Percentiles rank a stretch among this genome's conserved stretches.
These are phyloP conservation scores for Heliocidaris erythrogramma DNA, from an alignment of 35 echinoderm and acorn worm genomes.

Conservation along the genomic window DNA sequence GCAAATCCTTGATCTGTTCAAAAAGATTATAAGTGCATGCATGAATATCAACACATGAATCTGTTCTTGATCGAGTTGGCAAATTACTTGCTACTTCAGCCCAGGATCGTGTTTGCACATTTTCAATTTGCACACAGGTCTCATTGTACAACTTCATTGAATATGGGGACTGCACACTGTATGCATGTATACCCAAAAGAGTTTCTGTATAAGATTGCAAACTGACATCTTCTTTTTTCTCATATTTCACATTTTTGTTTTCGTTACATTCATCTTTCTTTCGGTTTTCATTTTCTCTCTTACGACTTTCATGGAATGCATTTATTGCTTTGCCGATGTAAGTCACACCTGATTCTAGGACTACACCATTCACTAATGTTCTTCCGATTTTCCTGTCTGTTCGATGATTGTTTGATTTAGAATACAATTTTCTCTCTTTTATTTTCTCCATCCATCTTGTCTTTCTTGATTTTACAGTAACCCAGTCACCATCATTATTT, in stretches of 20 bases:
- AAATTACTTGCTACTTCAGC: too few relatives aligned
- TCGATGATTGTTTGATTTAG: neutral
- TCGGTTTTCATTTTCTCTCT: neutral
- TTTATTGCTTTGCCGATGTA: neutral
- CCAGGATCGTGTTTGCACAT: too few relatives aligned
- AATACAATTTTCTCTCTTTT: neutral
- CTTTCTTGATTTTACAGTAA: too few relatives aligned
- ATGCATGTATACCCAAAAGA: neutral
- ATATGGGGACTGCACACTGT: neutral
- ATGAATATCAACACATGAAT: too few relatives aligned
- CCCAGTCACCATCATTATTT: too few relatives aligned
- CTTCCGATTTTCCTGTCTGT: neutral
- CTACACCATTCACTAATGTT: neutral
- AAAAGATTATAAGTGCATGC: too few relatives aligned
- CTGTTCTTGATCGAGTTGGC: too few relatives aligned
- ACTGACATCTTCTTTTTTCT: conserved; percentile 30
- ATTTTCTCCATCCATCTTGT: too few relatives aligned
- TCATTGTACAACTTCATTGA: too few relatives aligned
- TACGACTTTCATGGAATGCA: neutral
- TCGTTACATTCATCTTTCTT: neutral
- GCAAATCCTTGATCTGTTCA: too few relatives aligned
- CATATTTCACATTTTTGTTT: neutral
- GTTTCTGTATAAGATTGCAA: neutral
- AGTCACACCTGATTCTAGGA: neutral
- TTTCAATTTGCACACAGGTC: too few relatives aligned